phyloP scores from a whole-genome alignment of 1,140 invertebrate species.

The Hypothenemus hampei region DNA sequence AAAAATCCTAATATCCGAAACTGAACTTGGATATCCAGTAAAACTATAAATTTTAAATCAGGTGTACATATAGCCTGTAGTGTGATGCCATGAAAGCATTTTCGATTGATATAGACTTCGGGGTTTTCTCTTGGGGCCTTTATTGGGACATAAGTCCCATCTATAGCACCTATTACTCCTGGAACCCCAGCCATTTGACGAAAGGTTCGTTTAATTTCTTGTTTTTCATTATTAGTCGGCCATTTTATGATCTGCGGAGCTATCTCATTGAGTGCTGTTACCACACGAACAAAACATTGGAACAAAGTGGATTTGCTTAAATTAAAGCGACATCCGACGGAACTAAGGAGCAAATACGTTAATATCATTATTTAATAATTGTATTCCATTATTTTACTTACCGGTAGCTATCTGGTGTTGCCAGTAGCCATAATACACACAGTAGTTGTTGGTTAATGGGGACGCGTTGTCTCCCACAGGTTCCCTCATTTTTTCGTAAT shows the following conservation, averaged over 20 bases:
- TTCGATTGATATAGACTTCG: conserved; percentile 28
- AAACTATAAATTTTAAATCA: conserved; percentile 9
- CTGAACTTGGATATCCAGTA: conserved; percentile 19
- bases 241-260: conserved; percentile 18
- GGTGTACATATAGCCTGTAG: conserved; percentile 10
- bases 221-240: conserved; percentile 9
- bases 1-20: conserved; percentile 24
- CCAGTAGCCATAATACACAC: neutral
- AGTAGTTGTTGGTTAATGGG: neutral
- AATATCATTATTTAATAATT: conserved; percentile 2
- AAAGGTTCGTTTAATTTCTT: conserved; percentile 8
- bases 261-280: conserved; percentile 14
- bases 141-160: conserved; percentile 29
- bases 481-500: neutral
- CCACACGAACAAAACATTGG: conserved; percentile 15
- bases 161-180: conserved; percentile 22
- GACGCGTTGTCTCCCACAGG: neutral
- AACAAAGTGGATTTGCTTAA: conserved; percentile 19
- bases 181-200: neutral
- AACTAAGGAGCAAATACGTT: too few species aligned
- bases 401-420: conserved; percentile 13
- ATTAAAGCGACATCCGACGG: conserved; percentile 15
- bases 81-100: conserved; percentile 26
- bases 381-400: conserved; percentile 4
- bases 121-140: conserved; percentile 27